Base-by-base conservation (phyloP, 2,888 invertebrate species). In the Mongoloraphidia duomilia region DNA sequence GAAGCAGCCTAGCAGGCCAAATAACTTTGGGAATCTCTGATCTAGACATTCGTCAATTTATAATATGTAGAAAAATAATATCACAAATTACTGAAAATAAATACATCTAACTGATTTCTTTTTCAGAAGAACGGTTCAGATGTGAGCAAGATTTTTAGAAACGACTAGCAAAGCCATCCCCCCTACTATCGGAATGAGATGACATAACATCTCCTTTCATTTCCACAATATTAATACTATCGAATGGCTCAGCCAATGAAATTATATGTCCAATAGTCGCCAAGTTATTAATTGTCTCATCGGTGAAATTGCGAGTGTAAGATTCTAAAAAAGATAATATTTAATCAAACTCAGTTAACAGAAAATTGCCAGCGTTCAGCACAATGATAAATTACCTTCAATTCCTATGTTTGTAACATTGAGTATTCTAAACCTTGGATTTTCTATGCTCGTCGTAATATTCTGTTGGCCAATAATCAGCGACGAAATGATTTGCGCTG, bases 141-240 rank as follows among this genome's bases (percentile, higher is more conserved):
- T 26, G 26, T 3, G 26, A 5, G 26, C 6, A 26, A 26, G 26
- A 17, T 26, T 26, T 26, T 67, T 62, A 76, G 64, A 79, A 82
- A 58, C 81, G 71, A 49, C 77, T 79, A 42, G 82, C 76, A 55
- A 79, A 70, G 1, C 84, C 84, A 12, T 77, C 81, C 51, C 82
- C 83, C 61, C 84, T 72, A 57, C 80, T 80, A 65, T 84, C 84
- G 5, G 84, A 80, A 65, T 83, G 81, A 51, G 82, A 80, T 52
- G 71, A 69, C 52, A 83, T 70, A 49, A 68, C 70, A 65, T 84
- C 82, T 50, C 69, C 76, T 26, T 67, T 60, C 68, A 83, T 82
- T 59, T 76, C 75, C 50, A 84, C 76, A 49, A 80, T 70, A 69
- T 84, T 84, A 50, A 79, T 74, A 54, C 82, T 80, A 48, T 71